Percentiles rank a stretch among this genome's conserved stretches.
Conservation (phyloP, 2,797 vertebrate species). For the Esox masquinongy region DNA sequence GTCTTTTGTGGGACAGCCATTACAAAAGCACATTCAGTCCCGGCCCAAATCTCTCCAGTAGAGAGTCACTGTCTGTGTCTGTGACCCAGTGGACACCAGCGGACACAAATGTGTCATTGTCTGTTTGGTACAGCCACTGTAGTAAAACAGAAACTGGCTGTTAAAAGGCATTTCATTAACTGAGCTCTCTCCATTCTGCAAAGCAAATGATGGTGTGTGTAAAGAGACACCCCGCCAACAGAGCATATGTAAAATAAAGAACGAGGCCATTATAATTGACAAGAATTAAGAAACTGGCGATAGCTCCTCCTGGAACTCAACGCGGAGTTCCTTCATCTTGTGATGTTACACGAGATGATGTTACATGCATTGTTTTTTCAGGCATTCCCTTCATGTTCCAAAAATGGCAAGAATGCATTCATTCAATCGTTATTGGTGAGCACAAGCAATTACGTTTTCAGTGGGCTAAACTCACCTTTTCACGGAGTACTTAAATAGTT, state of each 20-base stretch:
- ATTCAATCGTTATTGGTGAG: slow-evolving; percentile 51
- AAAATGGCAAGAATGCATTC: slow-evolving; percentile 56
- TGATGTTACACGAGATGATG: slow-evolving; percentile 16
- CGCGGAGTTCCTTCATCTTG: slow-evolving; percentile 14
- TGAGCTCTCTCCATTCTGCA: slow-evolving; percentile 49
- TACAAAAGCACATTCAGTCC: slow-evolving; percentile 72
- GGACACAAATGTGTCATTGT: slow-evolving; percentile 66
- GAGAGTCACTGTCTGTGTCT: slow-evolving; percentile 59
- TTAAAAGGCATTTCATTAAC: slow-evolving; percentile 64
- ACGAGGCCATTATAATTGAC: slow-evolving; percentile 50
- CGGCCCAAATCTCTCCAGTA: slow-evolving; percentile 45
- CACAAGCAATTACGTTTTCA: neutral
- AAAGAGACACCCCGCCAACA: slow-evolving; percentile 30
- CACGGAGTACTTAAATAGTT: neutral
- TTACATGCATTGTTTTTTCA: slow-evolving; percentile 47
- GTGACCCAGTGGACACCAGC: slow-evolving; percentile 7
- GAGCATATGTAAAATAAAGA: slow-evolving; percentile 41
- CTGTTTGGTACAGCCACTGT: slow-evolving; percentile 24
- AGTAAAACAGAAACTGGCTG: slow-evolving; percentile 41
- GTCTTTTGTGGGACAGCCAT: slow-evolving; percentile 62
- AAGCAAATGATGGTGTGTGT: slow-evolving; percentile 55
- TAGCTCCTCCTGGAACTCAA: slow-evolving; percentile 37
- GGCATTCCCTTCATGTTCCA: slow-evolving; percentile 50
- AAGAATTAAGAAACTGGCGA: slow-evolving; percentile 45
- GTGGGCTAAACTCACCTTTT: too few relatives aligned